These are phyloP conservation scores for Mastomys coucha DNA, from an alignment of 2,113 vertebrate genomes.

Conservation along the genomic window DNA sequence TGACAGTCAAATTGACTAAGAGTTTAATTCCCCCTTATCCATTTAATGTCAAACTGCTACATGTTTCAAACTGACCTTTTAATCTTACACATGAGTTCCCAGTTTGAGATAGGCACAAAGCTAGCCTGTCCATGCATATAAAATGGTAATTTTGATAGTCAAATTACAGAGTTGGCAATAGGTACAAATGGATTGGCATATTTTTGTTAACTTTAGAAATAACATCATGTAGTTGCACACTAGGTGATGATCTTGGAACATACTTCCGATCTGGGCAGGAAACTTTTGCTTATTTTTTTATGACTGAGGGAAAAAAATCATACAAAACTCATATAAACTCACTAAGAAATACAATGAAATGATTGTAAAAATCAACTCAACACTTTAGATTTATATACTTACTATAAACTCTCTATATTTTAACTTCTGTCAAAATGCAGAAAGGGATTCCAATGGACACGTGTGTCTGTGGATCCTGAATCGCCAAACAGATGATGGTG, in stretches of 20 bases:
- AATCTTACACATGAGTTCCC: constrained; percentile 64
- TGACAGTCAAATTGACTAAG: constrained; percentile 47
- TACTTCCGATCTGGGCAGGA: background rate
- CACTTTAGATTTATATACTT: background rate
- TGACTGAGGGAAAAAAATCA: constrained; percentile 13
- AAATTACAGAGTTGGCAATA: constrained; percentile 46
- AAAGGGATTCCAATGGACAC: background rate
- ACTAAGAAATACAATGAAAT: constrained; percentile 9
- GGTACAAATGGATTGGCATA: background rate
- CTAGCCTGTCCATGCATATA: background rate
- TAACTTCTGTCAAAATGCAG: background rate
- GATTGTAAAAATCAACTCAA: background rate
- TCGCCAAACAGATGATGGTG: background rate
- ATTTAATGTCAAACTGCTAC: constrained; percentile 50
- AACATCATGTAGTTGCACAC: background rate
- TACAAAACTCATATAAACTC: constrained; percentile 1
- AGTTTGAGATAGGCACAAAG: constrained; percentile 58
- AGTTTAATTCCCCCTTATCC: constrained; percentile 13
- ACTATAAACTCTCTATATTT: background rate
- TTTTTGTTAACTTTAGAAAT: constrained; percentile 34
- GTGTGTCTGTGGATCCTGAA: background rate
- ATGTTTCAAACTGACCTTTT: constrained; percentile 67
- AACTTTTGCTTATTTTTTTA: background rate
- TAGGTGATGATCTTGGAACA: constrained; percentile 10
- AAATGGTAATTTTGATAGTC: constrained; percentile 17